Evolutionary conservation across 2,888 invertebrate genomes (phyloP).

Genomic region (Phlogophora meticulosa): DNA sequence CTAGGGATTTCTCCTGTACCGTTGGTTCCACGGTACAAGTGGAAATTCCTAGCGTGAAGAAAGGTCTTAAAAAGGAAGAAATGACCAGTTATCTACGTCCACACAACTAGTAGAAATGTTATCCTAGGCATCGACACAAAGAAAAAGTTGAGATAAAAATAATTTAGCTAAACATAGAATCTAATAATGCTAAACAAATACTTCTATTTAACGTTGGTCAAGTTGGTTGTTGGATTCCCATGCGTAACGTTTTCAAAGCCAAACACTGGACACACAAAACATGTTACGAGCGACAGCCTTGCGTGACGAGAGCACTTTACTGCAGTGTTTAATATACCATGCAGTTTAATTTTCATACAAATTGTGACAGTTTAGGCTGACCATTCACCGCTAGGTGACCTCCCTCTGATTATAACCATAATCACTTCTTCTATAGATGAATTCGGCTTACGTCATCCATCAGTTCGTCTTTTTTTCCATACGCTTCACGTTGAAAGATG

Average conservation of each 20-base stretch:
- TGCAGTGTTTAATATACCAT: slow-evolving; percentile 12
- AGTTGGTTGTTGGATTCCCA: neutral
- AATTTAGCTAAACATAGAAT: no score
- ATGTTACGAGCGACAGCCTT: slow-evolving; percentile 23
- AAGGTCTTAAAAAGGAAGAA: no score
- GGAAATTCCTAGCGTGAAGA: no score
- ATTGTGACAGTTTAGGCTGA: slow-evolving; percentile 28
- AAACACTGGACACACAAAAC: slow-evolving; percentile 15
- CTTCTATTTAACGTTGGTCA: neutral
- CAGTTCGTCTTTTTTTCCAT: no score
- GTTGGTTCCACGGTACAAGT: no score
- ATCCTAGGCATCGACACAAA: no score
- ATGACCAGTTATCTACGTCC: no score
- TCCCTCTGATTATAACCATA: neutral
- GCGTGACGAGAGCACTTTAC: slow-evolving; percentile 35
- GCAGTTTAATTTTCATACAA: slow-evolving; percentile 34
- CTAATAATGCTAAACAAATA: neutral
- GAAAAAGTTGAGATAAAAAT: no score
- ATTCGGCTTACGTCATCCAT: neutral
- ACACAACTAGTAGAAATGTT: no score
- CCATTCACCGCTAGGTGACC: slow-evolving; percentile 14
- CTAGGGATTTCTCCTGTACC: no score
- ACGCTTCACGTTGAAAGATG: no score
- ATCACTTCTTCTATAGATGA: neutral
- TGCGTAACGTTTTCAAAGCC: slow-evolving; percentile 15